Conservation (phyloP, 2,888 invertebrate genomes). For the Eupsilia transversa region DNA sequence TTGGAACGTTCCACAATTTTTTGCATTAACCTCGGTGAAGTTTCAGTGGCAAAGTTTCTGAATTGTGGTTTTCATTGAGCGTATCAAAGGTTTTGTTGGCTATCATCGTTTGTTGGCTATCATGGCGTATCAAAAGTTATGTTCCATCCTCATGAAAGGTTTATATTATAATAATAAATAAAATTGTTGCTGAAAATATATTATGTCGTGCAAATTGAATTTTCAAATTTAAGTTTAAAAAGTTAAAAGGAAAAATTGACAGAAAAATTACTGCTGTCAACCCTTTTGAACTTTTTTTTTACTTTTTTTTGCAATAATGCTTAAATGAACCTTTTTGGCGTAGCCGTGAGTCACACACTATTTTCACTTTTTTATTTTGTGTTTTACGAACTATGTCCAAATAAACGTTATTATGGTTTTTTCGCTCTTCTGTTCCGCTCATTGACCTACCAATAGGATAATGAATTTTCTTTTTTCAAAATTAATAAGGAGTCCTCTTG, state of each 20-base stretch:
- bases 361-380: no score
- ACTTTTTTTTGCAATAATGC: no score
- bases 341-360: no score
- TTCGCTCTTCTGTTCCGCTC: no score
- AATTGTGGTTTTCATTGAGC: constrained; percentile 50
- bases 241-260: not conserved
- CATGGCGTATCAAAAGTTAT: no score
- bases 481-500: not conserved
- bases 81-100: constrained; percentile 25
- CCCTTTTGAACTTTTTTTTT: not conserved
- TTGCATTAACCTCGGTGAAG: constrained; percentile 38
- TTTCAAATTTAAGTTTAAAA: not conserved
- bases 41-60: constrained; percentile 38
- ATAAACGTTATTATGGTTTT: no score
- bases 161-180: not conserved
- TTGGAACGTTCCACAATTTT: constrained; percentile 44
- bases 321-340: no score
- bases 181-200: not conserved
- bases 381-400: no score
- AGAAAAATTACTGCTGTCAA: not conserved
- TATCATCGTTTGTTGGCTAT: no score
- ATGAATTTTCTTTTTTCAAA: constrained; percentile 25
- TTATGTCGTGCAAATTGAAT: not conserved
- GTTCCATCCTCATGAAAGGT: not conserved
- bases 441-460: constrained; percentile 3